Base-by-base conservation (phyloP, 1,140 invertebrate species). In the Centruroides sculpturatus region DNA sequence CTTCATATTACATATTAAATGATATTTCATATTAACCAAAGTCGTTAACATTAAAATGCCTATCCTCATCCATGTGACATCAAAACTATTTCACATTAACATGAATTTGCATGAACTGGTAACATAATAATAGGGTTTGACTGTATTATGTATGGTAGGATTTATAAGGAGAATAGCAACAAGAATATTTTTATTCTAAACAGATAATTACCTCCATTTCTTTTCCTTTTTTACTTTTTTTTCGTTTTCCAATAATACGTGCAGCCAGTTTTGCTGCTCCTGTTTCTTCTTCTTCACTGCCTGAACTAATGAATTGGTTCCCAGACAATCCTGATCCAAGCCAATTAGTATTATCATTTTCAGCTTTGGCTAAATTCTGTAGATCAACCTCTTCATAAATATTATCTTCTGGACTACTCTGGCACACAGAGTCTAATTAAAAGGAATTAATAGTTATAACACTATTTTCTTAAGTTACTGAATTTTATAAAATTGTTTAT, bases 331-430 rank as follows among this genome's bases (percentile, higher is more conserved):
- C 64, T 23, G 63, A 61, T 9, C 59, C 63, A 35, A 60, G 48
- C 60, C 60, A 62, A 62, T 66, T 69, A 10, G 65, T 54, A 48
- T 62, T 67, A 55, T 66, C 65, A 56, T 65, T 64, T 52, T 66
- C 68, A 34, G 53, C 13, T 13, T 51, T 65, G 55, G 41, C 59
- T 57, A 59, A 55, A 56, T 59, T 66, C 34, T 56, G 64, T 61
- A 70, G 60, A 62, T 70, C 69, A 35, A 70, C 68, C 60, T 70
- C 69, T 65, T 70, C 69, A 61, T 70, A 70, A 46, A 70, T 70
- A 55, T 70, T 70, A 50, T 70, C 69, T 50, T 70, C 67, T 10
- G 59, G 49, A 23, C 51, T 47, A n/a, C 52, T 12, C 41, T 41
- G 41, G 8, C 41, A 41, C 8, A 41, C 41, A 41, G 41, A 41